These are phyloP conservation scores for Diabrotica undecimpunctata DNA, from an alignment of 1,140 invertebrate genomes.

Conservation along the genomic window DNA sequence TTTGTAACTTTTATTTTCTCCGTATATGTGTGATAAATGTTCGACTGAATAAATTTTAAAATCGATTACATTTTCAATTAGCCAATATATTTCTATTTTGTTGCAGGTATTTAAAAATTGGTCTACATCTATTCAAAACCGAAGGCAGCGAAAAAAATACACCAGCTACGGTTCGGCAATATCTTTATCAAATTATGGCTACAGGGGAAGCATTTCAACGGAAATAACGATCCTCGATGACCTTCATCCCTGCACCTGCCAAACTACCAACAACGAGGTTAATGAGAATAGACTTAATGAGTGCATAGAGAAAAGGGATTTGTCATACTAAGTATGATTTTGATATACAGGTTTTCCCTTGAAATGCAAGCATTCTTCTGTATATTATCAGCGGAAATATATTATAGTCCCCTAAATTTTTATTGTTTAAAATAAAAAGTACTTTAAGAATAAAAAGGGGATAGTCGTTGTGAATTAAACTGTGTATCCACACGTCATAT, in stretches of 20 bases:
- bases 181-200: constrained; percentile 30
- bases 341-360: too few relatives aligned
- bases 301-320: constrained; percentile 29
- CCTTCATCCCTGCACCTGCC: constrained; percentile 20
- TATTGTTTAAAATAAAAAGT: too few relatives aligned
- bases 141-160: constrained; percentile 28
- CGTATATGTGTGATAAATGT: too few relatives aligned
- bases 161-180: constrained; percentile 23
- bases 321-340: constrained; percentile 18
- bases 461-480: too few relatives aligned
- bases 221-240: constrained; percentile 36
- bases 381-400: too few relatives aligned
- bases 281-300: constrained; percentile 37
- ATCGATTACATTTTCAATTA: too few relatives aligned
- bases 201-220: constrained; percentile 33
- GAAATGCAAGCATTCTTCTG: too few relatives aligned
- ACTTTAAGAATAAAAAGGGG: too few relatives aligned
- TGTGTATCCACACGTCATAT: too few relatives aligned
- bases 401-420: too few relatives aligned
- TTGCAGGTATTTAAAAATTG: constrained; percentile 33
- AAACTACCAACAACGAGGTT: constrained; percentile 28
- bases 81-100: not conserved
- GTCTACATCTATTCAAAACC: constrained; percentile 31
- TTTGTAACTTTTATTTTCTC: too few relatives aligned
- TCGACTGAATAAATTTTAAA: too few relatives aligned